Base-by-base conservation (phyloP, 2,797 vertebrate species). In the Gymnoscopelus braueri region DNA sequence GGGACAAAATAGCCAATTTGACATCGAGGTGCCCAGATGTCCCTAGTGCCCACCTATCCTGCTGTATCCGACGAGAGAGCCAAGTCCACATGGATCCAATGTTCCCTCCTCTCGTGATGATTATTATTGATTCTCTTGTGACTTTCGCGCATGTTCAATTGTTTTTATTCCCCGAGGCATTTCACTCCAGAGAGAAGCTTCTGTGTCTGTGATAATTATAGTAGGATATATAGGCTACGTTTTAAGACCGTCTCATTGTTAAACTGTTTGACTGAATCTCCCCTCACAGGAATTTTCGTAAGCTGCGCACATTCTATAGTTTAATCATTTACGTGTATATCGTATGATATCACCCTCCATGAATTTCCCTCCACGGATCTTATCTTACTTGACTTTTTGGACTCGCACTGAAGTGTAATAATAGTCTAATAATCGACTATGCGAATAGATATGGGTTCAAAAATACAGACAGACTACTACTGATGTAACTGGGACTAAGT, bases 111-210 rank as follows among this genome's bases (percentile, higher is more conserved):
- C 79, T 65, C 14, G 29, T 67, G 78, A 72, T 59, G 26, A 60
- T 67, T 26, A 54, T 62, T 67, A 54, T 62, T 32, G 63, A 71
- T 74, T 87, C 88, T 82, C 85, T 39, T 65, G 84, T 83, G 89
- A 88, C 80, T 78, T 76, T 63, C 79, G 79, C 74, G 79, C 72
- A 73, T 75, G 72, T 84, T 87, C 75, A 84, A 90, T 92, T 90
- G 81, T 89, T 91, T 79, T 68, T 66, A 73, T 77, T 39, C 7
- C 39, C 80, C 82, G 75, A 48, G 69, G 56, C 63, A 57, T 51
- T 66, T 56, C 52, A 3, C 56, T 65, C 51, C 14, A 3, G 44
- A 5, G 53, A 47, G 26, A n/a, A 60, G 8, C 47, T 65, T 44
- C 7, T 39, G 35, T 39, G 35, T 49, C 71, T 15, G 15, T 4